Evolutionary conservation across 2,888 invertebrate species (phyloP).

Genomic region (Pterostichus niger): DNA sequence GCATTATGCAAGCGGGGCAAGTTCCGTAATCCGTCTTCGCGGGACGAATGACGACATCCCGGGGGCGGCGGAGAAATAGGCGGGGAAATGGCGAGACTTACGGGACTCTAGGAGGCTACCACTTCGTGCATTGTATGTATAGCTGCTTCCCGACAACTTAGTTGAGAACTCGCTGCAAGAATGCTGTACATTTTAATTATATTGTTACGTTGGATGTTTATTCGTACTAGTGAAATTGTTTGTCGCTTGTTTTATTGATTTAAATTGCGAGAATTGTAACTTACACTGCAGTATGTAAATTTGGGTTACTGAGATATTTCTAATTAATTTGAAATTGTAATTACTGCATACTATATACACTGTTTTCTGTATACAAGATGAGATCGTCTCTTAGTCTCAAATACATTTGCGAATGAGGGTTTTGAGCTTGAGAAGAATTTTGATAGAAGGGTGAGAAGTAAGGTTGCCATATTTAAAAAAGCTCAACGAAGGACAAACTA

Average conservation of each 20-base stretch:
- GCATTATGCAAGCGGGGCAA: constrained; percentile 63
- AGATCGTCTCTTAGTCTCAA: no score
- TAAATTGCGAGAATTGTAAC: constrained; percentile 27
- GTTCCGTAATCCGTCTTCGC: constrained; percentile 64
- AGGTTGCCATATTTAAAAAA: no score
- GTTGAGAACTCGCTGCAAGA: constrained; percentile 42
- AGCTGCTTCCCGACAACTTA: constrained; percentile 18
- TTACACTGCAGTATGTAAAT: constrained; percentile 26
- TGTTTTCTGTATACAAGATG: no score
- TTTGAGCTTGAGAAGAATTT: no score
- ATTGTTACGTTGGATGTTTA: constrained; percentile 47
- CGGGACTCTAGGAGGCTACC: not conserved
- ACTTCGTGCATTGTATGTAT: constrained; percentile 29
- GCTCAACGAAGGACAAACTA: no score
- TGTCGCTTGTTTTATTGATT: constrained; percentile 53
- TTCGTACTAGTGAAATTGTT: constrained; percentile 31
- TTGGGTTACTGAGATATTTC: constrained; percentile 5
- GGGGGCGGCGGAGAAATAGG: not conserved
- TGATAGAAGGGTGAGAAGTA: no score
- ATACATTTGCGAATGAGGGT: no score
- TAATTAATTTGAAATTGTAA: constrained; percentile 20
- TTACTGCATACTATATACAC: no score
- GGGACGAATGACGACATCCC: constrained; percentile 47
- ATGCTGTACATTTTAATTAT: constrained; percentile 59
- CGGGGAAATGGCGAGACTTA: not conserved